Evolutionary conservation across 1,140 invertebrate genomes (phyloP), one percentile per base, ranked within the genome.

Genomic region (Copidosoma floridanum): DNA sequence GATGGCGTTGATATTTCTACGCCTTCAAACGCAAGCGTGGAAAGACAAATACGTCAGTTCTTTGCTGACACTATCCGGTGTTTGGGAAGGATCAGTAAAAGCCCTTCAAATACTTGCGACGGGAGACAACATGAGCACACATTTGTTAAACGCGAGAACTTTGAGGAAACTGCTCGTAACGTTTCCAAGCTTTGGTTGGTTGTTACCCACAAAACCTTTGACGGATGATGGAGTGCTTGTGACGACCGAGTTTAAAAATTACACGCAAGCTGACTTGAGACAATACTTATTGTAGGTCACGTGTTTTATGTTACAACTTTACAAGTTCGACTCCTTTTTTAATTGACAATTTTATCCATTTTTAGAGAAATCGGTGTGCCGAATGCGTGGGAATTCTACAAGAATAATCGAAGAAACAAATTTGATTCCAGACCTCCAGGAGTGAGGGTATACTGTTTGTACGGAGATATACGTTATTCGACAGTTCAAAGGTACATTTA

Each of bases 11-110:
- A 88, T 94, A 68, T 95, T 98, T 75, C 82, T 98, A 6, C 89
- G 93, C 69, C 75, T 84, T 52, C 90, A 93, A 79, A 81, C 78
- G 7, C 85, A 92, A 72, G 68, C 71, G 8, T 99, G 96, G 96
- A 99, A 99, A 76, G 85, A 94, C 63, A 92, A 93, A 79, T 96
- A 93, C 73, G 88, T 99, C 16, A 80, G 85, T 58, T 76, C 86
- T 16, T 79, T 96, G 50, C 85, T 99, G 2, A 89, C 92, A 1
- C 73, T 99, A 14, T 88, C 91, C 18, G 94, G 91, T 14, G 93
- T 92, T 8, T 99, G 95, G 94, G 94, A 87, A 37, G 96, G 96
- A 12, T 90, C 93, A 16, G 84, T 95, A 0, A 98, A 98, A 79
- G 89, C 94, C 3, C 75, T 98, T 0, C 93, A 96, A 81, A 92